These are phyloP conservation scores for Dendrocopos noguchii DNA, from an alignment of 2,113 vertebrate genomes.

Conservation along the genomic window DNA sequence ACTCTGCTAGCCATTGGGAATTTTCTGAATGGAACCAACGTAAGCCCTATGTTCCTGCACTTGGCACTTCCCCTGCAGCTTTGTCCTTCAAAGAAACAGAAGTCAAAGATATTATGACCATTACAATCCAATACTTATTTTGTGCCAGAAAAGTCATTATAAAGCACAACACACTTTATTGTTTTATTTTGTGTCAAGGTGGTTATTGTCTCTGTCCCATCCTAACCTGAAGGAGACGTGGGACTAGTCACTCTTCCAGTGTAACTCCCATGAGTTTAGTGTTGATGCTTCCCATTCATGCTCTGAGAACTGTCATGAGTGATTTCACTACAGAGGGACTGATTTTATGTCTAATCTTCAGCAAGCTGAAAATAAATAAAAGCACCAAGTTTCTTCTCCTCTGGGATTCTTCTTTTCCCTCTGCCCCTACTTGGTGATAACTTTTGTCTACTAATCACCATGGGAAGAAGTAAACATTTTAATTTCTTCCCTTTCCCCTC, in stretches of 20 bases:
- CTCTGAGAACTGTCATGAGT: neutral
- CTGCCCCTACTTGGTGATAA: neutral
- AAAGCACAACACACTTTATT: neutral
- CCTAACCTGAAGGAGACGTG: neutral
- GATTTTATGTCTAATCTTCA: neutral
- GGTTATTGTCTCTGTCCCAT: neutral
- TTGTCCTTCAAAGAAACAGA: neutral
- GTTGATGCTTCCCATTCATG: neutral
- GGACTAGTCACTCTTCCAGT: neutral
- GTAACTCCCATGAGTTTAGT: neutral
- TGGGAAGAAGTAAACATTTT: neutral
- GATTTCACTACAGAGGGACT: neutral
- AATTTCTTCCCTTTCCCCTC: neutral
- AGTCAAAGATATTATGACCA: neutral
- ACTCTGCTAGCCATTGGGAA: constrained; percentile 95
- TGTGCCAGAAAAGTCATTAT: neutral
- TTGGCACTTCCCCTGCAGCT: neutral
- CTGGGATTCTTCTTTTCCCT: neutral
- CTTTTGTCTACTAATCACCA: neutral
- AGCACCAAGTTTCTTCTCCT: neutral
- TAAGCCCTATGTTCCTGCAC: constrained; percentile 73
- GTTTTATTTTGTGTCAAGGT: neutral
- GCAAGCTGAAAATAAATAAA: neutral
- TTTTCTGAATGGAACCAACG: constrained; percentile 96
- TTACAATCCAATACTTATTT: neutral